Evolutionary conservation across 2,888 invertebrate genomes (phyloP).

Genomic region (Agonopterix subpropinquella): DNA sequence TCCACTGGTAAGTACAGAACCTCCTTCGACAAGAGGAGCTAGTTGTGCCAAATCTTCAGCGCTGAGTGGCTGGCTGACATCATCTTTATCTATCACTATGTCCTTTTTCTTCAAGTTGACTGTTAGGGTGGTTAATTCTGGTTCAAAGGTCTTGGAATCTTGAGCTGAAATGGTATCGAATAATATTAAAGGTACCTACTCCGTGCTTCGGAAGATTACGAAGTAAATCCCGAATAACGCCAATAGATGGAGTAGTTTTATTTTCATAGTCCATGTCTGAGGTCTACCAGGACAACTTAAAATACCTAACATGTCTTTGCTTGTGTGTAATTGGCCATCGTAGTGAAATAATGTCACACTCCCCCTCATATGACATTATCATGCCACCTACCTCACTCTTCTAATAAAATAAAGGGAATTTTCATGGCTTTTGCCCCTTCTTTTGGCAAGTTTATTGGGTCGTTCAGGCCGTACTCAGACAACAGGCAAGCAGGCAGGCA

Average conservation of each 20-base stretch:
- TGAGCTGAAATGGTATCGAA: slow-evolving; percentile 77
- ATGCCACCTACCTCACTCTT: neutral
- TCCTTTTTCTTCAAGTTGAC: slow-evolving; percentile 87
- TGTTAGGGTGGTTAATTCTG: slow-evolving; percentile 88
- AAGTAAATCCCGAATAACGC: too few relatives aligned
- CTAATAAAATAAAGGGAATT: neutral
- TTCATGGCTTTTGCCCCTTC: neutral
- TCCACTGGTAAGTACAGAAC: slow-evolving; percentile 90
- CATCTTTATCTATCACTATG: slow-evolving; percentile 84
- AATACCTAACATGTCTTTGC: too few relatives aligned
- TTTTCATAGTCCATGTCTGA: too few relatives aligned
- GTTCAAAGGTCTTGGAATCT: slow-evolving; percentile 87
- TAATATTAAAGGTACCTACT: too few relatives aligned
- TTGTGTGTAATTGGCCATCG: too few relatives aligned
- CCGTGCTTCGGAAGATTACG: too few relatives aligned
- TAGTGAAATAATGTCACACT: too few relatives aligned
- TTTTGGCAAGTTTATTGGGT: neutral
- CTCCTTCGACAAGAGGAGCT: slow-evolving; percentile 86
- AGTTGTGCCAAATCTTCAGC: slow-evolving; percentile 85
- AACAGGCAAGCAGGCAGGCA: neutral
- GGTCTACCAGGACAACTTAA: too few relatives aligned
- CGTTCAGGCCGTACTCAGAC: too few relatives aligned
- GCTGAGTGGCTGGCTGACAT: slow-evolving; percentile 79
- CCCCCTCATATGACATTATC: too few relatives aligned
- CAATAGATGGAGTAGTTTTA: too few relatives aligned